A percentile compares a stretch with the other conserved stretches of the same genome.
phyloP scores from a whole-genome alignment of 2,797 vertebrate genomes.

The Lithobates pipiens region DNA sequence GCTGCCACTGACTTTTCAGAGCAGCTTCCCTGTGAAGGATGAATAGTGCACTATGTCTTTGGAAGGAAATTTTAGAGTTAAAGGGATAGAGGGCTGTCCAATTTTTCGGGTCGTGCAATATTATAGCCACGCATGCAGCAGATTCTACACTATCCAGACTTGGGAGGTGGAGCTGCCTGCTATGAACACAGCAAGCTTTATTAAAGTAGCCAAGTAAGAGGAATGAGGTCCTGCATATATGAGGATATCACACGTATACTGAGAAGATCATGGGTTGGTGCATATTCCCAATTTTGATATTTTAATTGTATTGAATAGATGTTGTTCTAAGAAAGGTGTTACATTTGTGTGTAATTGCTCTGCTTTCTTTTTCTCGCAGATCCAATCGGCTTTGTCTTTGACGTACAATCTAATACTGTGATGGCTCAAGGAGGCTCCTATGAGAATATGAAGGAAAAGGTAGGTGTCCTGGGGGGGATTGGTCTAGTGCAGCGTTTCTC shows the following conservation, averaged over 20 bases:
- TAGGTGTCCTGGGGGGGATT: constrained; percentile 63
- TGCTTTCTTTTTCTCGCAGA: constrained; percentile 75
- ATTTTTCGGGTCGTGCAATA: constrained; percentile 39
- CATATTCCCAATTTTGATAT: neutral
- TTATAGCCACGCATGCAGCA: constrained; percentile 41
- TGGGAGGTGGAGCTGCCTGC: constrained; percentile 12
- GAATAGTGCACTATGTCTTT: neutral
- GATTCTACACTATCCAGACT: constrained; percentile 30
- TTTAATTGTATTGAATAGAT: neutral
- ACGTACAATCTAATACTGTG: constrained; percentile 93
- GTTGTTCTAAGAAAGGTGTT: neutral
- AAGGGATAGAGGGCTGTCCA: constrained; percentile 12
- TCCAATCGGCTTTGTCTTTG: constrained; percentile 91
- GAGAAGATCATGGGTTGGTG: neutral
- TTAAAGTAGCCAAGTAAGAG: neutral
- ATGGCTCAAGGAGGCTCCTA: constrained; percentile 93
- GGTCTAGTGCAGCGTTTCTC: too few species aligned
- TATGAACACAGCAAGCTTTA: constrained; percentile 21
- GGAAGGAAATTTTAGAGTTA: constrained; percentile 24
- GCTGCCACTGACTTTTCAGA: neutral
- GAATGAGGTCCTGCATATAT: neutral
- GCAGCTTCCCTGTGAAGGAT: neutral
- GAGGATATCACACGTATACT: neutral
- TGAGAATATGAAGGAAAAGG: constrained; percentile 98
- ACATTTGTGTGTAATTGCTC: neutral